Conservation (phyloP, 1,140 invertebrate genomes). For the Amphibalanus amphitrite region DNA sequence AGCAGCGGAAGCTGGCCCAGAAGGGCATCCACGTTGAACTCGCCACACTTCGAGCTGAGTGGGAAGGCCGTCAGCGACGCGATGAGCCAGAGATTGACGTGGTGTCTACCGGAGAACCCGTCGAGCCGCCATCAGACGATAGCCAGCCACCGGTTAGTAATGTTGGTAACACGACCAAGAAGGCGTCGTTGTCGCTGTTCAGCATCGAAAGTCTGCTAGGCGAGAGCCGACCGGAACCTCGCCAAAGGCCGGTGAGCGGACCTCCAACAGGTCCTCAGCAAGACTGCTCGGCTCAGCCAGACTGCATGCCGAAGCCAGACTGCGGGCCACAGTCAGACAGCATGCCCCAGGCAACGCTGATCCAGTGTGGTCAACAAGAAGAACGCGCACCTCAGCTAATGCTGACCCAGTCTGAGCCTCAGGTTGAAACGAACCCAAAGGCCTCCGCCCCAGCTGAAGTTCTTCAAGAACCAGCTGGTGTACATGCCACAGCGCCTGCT, state of each 20-base stretch:
- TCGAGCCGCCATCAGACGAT: not conserved
- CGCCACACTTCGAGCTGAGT: conserved; percentile 52
- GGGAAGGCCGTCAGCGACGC: conserved; percentile 36
- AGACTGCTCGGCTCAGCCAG: no score
- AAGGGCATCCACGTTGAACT: conserved; percentile 76
- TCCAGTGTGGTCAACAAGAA: no score
- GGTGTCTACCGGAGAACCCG: not conserved
- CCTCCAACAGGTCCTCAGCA: no score
- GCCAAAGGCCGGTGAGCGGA: no score
- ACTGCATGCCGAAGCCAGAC: not conserved
- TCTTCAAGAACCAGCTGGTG: not conserved
- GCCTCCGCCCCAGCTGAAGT: not conserved
- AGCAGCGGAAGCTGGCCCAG: conserved; percentile 71
- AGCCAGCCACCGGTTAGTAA: not conserved
- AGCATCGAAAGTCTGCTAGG: not conserved
- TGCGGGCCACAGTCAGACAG: not conserved
- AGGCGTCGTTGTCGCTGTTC: not conserved
- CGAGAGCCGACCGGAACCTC: not conserved
- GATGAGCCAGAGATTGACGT: not conserved
- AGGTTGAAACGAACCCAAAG: no score
- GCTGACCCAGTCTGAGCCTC: not conserved
- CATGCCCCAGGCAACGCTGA: not conserved
- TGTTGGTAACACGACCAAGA: not conserved
- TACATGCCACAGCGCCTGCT: not conserved
- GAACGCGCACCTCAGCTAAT: no score